phyloP scores from a whole-genome alignment of 2,888 invertebrate genomes.

The Electrophaes corylata region DNA sequence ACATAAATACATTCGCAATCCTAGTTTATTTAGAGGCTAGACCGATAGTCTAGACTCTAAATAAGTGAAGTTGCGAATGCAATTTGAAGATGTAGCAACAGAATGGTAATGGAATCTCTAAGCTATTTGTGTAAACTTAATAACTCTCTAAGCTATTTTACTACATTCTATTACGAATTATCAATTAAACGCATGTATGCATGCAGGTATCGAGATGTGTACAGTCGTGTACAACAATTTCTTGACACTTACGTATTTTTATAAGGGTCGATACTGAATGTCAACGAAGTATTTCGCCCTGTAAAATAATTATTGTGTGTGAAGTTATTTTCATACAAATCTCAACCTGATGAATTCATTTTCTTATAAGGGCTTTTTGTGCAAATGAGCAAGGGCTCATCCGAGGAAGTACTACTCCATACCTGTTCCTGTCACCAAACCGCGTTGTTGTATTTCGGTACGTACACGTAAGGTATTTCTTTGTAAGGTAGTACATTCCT shows the following conservation, averaged over 20 bases:
- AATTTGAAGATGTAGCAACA: constrained; percentile 28
- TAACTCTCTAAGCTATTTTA: constrained; percentile 25
- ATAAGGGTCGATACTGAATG: too few relatives aligned
- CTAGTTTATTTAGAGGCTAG: not conserved
- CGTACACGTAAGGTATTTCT: too few relatives aligned
- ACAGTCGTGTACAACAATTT: constrained; percentile 14
- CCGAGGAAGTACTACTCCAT: too few relatives aligned
- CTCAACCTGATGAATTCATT: too few relatives aligned
- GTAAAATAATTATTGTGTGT: too few relatives aligned
- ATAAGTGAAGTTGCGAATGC: constrained; percentile 22
- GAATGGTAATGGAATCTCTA: constrained; percentile 23
- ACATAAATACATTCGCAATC: not conserved
- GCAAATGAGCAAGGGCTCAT: too few relatives aligned
- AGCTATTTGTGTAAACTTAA: constrained; percentile 27
- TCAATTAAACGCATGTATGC: constrained; percentile 21
- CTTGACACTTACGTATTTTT: not conserved
- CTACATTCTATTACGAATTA: constrained; percentile 29
- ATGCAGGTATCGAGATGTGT: constrained; percentile 19
- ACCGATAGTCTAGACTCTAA: constrained; percentile 6
- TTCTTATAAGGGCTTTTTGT: too few relatives aligned
- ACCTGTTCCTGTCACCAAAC: too few relatives aligned
- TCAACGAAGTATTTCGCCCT: too few relatives aligned
- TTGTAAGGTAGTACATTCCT: too few relatives aligned
- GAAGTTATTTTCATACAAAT: too few relatives aligned
- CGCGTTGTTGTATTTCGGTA: too few relatives aligned